Evolutionary conservation across 2,888 invertebrate genomes (phyloP), one percentile per base, ranked within the genome.

Genomic region (Meta bourneti): DNA sequence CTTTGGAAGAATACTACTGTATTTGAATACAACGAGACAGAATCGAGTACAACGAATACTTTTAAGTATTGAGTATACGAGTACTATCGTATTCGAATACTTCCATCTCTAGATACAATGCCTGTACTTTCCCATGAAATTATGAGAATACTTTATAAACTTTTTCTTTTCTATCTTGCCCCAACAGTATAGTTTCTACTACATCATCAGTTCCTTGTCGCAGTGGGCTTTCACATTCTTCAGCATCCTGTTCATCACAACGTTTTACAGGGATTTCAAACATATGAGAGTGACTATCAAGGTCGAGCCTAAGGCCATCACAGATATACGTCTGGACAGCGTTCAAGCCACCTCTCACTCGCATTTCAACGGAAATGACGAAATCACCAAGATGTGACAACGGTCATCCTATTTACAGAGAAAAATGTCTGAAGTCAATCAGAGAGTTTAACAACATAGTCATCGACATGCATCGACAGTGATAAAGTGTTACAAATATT

Each of bases 171-270:
- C 4, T 34, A 34, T 34, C 34, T 34, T 34, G 34, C 34, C 34
- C 34, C 34, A 34, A 81, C 92, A 92, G 92, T 92, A 92, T 34
- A 92, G 82, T 34, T 92, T 92, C 51, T 92, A 89, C 54, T 92
- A 92, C 82, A 89, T 92, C 78, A 92, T 92, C 77, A 92, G 92
- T 34, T 85, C 92, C 7, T n/a, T 92, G 8, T 92, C 92, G 8
- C 80, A 92, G 54, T 92, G 92, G 92, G 92, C 89, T 1, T 92
- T 92, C 20, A 89, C 89, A 1, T 86, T 89, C 85, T 92, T 89
- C 82, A 92, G 89, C 78, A 78, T 92, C 19, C 77, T 92, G 9
- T 92, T 92, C 89, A 86, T 89, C 49, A 82, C 88, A 4, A 92
- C 89, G 7, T 92, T 92, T 52, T 92, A 86, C 81, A 81, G 89